phyloP scores from a whole-genome alignment of 2,113 vertebrate species.

The Prolemur simus region DNA sequence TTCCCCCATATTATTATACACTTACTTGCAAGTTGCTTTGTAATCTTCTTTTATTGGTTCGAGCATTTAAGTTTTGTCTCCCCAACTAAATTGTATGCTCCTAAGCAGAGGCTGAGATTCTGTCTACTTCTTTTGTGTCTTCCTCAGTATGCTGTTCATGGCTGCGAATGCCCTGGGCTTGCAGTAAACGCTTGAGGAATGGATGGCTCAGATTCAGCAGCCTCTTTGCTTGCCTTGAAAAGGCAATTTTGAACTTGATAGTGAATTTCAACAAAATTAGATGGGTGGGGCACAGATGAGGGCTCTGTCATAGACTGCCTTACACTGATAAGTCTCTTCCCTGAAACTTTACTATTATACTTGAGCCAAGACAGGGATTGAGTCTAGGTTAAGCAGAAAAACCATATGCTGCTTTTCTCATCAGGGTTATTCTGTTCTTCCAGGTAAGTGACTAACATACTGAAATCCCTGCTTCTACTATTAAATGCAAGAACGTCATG shows the following conservation, averaged over 20 bases:
- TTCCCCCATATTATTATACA: conserved; percentile 33
- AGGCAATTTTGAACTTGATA: conserved; percentile 22
- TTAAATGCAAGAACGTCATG: neutral
- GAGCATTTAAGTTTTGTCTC: conserved; percentile 56
- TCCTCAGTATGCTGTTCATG: neutral
- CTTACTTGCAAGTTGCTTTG: conserved; percentile 49
- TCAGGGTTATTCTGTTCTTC: neutral
- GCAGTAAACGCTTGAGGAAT: neutral
- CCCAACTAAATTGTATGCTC: conserved; percentile 47
- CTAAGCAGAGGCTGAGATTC: conserved; percentile 13
- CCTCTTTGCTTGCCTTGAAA: conserved; percentile 30
- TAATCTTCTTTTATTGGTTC: conserved; percentile 61
- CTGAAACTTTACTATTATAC: neutral
- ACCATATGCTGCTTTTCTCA: neutral
- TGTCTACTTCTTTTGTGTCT: conserved; percentile 58
- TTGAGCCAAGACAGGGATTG: neutral
- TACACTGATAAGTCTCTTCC: neutral
- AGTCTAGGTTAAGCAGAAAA: neutral
- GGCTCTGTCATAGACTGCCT: neutral
- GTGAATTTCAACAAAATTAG: conserved; percentile 34
- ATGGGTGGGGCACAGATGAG: neutral
- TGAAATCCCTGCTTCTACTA: neutral
- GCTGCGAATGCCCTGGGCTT: neutral
- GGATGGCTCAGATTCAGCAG: conserved; percentile 19
- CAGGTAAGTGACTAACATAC: neutral